Conservation (phyloP, 2,797 vertebrate species). For the Sebastolobus alascanus region DNA sequence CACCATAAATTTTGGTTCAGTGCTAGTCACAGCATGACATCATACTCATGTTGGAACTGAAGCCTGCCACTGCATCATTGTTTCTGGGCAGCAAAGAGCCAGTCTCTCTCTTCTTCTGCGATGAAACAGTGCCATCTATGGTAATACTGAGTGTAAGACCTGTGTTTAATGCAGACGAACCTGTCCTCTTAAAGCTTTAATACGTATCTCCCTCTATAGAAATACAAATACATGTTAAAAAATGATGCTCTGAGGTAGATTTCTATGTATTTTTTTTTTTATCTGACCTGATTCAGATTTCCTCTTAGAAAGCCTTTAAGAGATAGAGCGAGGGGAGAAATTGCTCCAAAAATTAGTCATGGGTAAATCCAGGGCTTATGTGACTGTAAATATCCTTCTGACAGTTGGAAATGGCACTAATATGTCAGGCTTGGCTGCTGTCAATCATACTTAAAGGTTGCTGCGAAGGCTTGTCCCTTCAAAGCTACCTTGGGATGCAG, state of each 20-base stretch:
- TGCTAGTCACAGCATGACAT: constrained; percentile 63
- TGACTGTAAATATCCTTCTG: constrained; percentile 72
- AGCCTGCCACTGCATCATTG: constrained; percentile 51
- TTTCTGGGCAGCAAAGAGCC: constrained; percentile 66
- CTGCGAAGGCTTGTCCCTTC: constrained; percentile 49
- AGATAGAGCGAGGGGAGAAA: constrained; percentile 40
- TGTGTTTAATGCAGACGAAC: constrained; percentile 10
- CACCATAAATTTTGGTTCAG: neutral
- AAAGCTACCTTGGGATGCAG: constrained; percentile 57
- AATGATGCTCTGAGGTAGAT: constrained; percentile 3
- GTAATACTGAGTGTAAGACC: constrained; percentile 21
- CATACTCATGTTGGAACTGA: constrained; percentile 36
- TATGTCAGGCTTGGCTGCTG: constrained; percentile 65
- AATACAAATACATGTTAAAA: no score
- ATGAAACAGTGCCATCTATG: constrained; percentile 82
- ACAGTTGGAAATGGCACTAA: constrained; percentile 67
- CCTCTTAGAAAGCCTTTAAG: constrained; percentile 27
- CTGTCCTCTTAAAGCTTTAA: neutral
- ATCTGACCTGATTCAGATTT: constrained; percentile 57
- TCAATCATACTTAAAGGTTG: constrained; percentile 73
- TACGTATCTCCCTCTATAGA: neutral
- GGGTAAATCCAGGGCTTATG: constrained; percentile 63
- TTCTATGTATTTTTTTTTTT: constrained; percentile 35
- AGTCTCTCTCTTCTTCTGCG: constrained; percentile 26
- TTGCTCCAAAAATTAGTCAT: constrained; percentile 60